Conservation (phyloP, 35 echinoderm and acorn worm genomes). For the Diadema setosum region DNA sequence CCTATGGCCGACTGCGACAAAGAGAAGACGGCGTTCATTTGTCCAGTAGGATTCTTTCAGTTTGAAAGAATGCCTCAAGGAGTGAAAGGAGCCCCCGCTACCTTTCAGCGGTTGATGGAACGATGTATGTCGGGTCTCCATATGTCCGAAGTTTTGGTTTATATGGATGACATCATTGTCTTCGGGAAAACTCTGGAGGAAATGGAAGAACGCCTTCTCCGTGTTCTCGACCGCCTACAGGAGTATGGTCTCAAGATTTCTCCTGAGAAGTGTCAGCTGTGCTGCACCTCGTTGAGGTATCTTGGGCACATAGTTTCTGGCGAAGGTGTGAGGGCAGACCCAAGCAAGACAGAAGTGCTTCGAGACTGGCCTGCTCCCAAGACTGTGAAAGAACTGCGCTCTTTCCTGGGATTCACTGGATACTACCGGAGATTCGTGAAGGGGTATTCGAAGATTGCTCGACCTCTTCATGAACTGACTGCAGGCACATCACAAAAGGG, state of each 20-base stretch:
- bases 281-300: constrained; percentile 21
- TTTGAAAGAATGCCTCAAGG: constrained; percentile 57
- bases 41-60: constrained; percentile 66
- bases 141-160: constrained; percentile 39
- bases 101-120: constrained; percentile 78
- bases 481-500: neutral
- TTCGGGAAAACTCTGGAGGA: constrained; percentile 45
- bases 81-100: constrained; percentile 58
- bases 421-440: constrained; percentile 67
- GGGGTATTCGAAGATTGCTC: constrained; percentile 49
- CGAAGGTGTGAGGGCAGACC: constrained; percentile 55
- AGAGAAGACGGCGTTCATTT: constrained; percentile 78
- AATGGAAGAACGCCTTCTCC: constrained; percentile 44
- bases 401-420: constrained; percentile 53
- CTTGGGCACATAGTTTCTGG: constrained; percentile 63
- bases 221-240: constrained; percentile 36
- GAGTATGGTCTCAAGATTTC: constrained; percentile 64
- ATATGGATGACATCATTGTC: constrained; percentile 57
- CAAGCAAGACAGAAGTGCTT: constrained; percentile 15
- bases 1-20: constrained; percentile 52
- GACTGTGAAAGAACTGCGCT: constrained; percentile 31
- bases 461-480: constrained; percentile 46
- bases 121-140: constrained; percentile 61
- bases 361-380: constrained; percentile 39
- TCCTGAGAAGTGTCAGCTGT: constrained; percentile 53